Evolutionary conservation across 1,140 invertebrate genomes (phyloP).

Genomic region (Monomorium pharaonis): DNA sequence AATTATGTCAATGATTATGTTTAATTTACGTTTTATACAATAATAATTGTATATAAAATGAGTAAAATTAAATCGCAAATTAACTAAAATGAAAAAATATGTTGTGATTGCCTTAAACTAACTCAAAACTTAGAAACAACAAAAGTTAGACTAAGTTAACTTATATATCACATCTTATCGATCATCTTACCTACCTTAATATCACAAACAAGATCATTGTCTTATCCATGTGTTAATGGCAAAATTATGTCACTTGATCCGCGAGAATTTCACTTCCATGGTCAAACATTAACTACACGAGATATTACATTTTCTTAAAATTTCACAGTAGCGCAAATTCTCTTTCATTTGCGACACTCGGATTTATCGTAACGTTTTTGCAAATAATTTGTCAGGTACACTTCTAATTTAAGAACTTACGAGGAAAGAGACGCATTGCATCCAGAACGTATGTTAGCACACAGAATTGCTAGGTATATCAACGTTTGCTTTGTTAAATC

Average conservation of each 20-base stretch:
- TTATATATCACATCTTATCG: constrained; percentile 4
- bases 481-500: constrained; percentile 17
- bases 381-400: background rate
- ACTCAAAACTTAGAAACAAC: background rate
- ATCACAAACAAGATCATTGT: constrained; percentile 63
- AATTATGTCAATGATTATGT: background rate
- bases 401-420: background rate
- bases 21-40: background rate
- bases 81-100: background rate
- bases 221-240: constrained; percentile 63
- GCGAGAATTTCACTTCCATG: constrained; percentile 47
- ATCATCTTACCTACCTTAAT: constrained; percentile 61
- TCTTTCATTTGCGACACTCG: background rate
- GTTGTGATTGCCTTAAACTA: background rate
- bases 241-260: constrained; percentile 69
- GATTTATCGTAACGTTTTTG: background rate
- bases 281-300: background rate
- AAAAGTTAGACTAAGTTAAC: background rate
- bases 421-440: background rate
- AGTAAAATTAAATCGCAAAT: background rate
- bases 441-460: background rate
- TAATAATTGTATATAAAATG: background rate
- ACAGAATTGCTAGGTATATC: constrained; percentile 11
- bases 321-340: background rate
- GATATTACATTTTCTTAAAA: background rate